These are phyloP conservation scores for Smittia sp. DNA, from an alignment of 2,888 invertebrate species.

Conservation along the genomic window DNA sequence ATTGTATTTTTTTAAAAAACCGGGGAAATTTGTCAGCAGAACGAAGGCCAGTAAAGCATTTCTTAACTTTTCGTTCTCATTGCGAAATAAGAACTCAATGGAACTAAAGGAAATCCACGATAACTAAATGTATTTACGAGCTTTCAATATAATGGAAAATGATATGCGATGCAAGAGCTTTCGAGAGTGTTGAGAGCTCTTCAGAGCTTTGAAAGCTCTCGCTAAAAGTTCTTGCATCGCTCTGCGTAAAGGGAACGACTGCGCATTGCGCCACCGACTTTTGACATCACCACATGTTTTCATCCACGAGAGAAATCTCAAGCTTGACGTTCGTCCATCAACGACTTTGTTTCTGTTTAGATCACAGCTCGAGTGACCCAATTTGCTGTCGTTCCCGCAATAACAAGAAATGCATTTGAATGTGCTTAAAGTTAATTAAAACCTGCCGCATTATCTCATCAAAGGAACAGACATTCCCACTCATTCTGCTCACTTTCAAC, in stretches of 20 bases:
- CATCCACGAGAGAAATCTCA: too few relatives aligned
- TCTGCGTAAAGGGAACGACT: too few relatives aligned
- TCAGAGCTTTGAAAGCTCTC: neutral
- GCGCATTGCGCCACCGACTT: too few relatives aligned
- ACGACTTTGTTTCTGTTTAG: neutral
- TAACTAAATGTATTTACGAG: conserved; percentile 36
- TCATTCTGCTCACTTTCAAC: neutral
- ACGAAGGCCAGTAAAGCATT: neutral
- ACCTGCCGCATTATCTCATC: neutral
- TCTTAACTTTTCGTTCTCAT: neutral
- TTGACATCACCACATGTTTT: too few relatives aligned
- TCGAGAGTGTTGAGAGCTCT: neutral
- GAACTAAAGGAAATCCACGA: neutral
- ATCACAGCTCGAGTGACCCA: neutral
- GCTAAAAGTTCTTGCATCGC: neutral
- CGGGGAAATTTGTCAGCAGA: neutral
- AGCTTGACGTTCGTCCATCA: too few relatives aligned
- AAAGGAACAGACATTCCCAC: neutral
- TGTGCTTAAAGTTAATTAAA: neutral
- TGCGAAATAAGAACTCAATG: neutral
- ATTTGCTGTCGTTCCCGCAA: neutral
- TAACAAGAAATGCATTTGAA: neutral
- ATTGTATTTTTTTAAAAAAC: conserved; percentile 38
- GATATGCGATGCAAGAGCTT: neutral
- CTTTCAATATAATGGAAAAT: neutral